Evolutionary conservation across 2,888 invertebrate species (phyloP).

Genomic region (Sinopyrophorus schimmeli): DNA sequence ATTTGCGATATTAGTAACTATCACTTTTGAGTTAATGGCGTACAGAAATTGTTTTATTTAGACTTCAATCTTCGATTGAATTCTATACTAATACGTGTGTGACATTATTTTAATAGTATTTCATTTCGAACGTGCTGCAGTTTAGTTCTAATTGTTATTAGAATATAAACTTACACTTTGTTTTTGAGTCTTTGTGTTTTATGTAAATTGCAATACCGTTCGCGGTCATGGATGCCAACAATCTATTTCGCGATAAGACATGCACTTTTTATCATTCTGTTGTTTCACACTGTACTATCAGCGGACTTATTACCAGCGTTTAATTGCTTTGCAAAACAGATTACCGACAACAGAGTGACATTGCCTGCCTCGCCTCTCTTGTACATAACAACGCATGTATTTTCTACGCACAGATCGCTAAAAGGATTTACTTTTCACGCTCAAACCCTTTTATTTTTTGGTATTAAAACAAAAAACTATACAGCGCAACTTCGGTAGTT

Average conservation of each 20-base stretch:
- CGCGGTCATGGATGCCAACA: slow-evolving; percentile 26
- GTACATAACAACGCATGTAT: no score
- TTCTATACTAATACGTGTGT: no score
- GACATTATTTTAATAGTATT: no score
- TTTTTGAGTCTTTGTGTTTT: slow-evolving; percentile 15
- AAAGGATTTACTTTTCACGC: no score
- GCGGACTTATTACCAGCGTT: slow-evolving; percentile 30
- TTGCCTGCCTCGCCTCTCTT: slow-evolving; percentile 18
- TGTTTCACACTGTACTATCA: slow-evolving; percentile 32
- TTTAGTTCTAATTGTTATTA: no score
- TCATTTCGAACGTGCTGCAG: no score
- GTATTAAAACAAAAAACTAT: no score
- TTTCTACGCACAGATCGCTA: no score
- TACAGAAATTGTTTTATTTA: slow-evolving; percentile 1
- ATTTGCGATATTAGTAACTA: slow-evolving; percentile 24
- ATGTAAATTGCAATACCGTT: slow-evolving; percentile 19
- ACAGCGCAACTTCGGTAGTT: no score
- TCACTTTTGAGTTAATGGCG: not conserved
- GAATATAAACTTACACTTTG: no score
- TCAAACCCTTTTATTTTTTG: no score
- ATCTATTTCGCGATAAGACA: slow-evolving; percentile 33
- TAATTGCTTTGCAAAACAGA: slow-evolving; percentile 34
- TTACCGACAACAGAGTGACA: slow-evolving; percentile 31
- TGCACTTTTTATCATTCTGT: slow-evolving; percentile 35
- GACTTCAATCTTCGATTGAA: no score